Conservation (phyloP, 2,113 vertebrate genomes). For the Egretta garzetta region DNA sequence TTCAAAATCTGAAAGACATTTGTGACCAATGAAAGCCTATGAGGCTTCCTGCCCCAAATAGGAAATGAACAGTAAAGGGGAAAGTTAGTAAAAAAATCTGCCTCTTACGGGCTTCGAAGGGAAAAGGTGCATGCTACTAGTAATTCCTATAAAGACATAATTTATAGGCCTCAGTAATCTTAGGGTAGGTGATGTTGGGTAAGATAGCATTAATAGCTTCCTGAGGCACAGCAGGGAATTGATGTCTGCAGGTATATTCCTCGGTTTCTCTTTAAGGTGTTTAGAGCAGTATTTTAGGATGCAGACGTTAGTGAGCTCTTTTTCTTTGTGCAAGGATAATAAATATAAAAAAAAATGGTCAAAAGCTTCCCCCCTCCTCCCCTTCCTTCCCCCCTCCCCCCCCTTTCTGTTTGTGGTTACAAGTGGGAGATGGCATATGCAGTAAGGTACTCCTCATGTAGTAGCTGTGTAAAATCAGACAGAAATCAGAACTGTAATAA, state of each 20-base stretch:
- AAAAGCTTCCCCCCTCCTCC: accelerated
- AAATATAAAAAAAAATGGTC: not conserved
- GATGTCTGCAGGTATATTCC: not conserved
- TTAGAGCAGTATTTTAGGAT: not conserved
- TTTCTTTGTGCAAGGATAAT: not conserved
- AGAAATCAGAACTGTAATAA: not conserved
- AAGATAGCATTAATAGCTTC: not conserved
- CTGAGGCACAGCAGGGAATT: not conserved
- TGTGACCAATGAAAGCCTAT: not conserved
- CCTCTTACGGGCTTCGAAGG: not conserved
- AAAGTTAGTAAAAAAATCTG: not conserved
- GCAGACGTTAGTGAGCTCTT: accelerated
- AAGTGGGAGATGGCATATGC: not conserved
- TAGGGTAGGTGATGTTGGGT: not conserved
- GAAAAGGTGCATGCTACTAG: not conserved
- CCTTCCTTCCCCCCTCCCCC: too few relatives aligned
- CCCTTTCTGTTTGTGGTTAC: not conserved
- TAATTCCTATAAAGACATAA: not conserved
- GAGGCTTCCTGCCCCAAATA: not conserved
- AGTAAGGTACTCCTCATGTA: not conserved
- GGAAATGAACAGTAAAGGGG: not conserved
- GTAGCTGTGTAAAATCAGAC: not conserved
- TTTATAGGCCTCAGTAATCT: not conserved
- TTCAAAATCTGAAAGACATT: not conserved
- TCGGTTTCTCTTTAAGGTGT: not conserved